Evolutionary conservation across 2,113 vertebrate species (phyloP).

Genomic region (Ranitomeya imitator): DNA sequence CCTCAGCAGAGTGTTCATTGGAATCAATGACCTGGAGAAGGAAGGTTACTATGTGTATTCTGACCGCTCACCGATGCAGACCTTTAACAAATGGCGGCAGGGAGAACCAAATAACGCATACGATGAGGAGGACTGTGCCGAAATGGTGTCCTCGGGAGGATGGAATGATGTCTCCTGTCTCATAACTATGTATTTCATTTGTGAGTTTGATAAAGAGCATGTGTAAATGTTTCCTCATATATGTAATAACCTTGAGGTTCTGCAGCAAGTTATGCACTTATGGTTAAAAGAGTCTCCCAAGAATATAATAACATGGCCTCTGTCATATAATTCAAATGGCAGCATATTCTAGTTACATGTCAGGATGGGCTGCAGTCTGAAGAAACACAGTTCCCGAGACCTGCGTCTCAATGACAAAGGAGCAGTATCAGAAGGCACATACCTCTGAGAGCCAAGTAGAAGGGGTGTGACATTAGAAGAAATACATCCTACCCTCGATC

Average conservation of each 20-base stretch:
- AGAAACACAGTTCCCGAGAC: too few species aligned
- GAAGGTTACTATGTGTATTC: conserved; percentile 91
- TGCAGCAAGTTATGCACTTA: background rate
- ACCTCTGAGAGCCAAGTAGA: too few species aligned
- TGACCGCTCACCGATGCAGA: conserved; percentile 88
- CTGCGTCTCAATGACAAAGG: too few species aligned
- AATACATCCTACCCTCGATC: too few species aligned
- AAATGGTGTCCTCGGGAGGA: conserved; percentile 90
- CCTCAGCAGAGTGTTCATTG: conserved; percentile 90
- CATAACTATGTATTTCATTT: conserved; percentile 94
- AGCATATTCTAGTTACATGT: too few species aligned
- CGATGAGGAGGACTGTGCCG: conserved; percentile 93
- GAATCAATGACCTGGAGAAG: conserved; percentile 88
- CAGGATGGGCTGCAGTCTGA: too few species aligned
- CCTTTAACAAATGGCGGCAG: conserved; percentile 91
- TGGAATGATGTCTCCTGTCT: conserved; percentile 97
- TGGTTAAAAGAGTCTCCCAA: background rate
- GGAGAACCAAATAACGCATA: conserved; percentile 95
- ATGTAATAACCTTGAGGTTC: background rate
- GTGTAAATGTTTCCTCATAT: conserved; percentile 69
- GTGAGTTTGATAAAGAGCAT: conserved; percentile 93
- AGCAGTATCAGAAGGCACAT: too few species aligned
- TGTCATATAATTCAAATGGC: too few species aligned
- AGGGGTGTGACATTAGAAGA: too few species aligned
- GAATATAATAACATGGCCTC: too few species aligned